Base-by-base conservation (phyloP, 2,888 invertebrate genomes). In the Dromius quadrimaculatus region DNA sequence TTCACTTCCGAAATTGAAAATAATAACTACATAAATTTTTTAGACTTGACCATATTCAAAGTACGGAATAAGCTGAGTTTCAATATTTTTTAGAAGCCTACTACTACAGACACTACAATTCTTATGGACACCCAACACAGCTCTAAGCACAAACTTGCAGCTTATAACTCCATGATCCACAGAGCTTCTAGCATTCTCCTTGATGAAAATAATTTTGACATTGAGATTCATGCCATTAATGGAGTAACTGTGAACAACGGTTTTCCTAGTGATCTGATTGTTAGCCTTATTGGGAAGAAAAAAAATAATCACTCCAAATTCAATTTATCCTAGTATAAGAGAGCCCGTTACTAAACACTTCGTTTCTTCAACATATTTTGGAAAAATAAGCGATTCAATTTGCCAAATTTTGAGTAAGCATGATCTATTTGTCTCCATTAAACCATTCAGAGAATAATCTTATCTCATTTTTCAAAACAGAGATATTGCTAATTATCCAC, bases 1-100 rank as follows among this genome's bases (percentile, higher is more conserved):
- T 65, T 47, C 28, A 65, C 65, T 5, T 47, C 15, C 2, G 65
- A 65, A 47, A 23, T 28, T 2, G 47, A 65, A 47, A 19, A n/a
- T 15, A 47, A 65, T 32, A 65, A 65, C n/a, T 43, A 11, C 1
- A 23, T 65, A 2, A 11, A 28, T 5, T 65, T 65, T 28, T 28
- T 65, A 47, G 65, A 65, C 41, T 5, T 65, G 17, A 47, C 11
- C 17, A 43, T 64, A 1, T 3, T 1, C 0, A 41, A 45, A 22
- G 45, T 45, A 9, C 19, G 5, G 11, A 13, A 20, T 9, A 64
- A 64, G 15, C 3, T 64, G 11, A 11, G 13, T 15, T 45, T 64
- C 11, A 2, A 19, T 22, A 45, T 45, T 13, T 45, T 23, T 45
- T 2, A 23, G 2, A 64, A 64, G 45, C 64, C 20, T 1, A 45